These are phyloP conservation scores for Tokudaia muenninki DNA, from an alignment of 2,797 vertebrate genomes.

Conservation along the genomic window DNA sequence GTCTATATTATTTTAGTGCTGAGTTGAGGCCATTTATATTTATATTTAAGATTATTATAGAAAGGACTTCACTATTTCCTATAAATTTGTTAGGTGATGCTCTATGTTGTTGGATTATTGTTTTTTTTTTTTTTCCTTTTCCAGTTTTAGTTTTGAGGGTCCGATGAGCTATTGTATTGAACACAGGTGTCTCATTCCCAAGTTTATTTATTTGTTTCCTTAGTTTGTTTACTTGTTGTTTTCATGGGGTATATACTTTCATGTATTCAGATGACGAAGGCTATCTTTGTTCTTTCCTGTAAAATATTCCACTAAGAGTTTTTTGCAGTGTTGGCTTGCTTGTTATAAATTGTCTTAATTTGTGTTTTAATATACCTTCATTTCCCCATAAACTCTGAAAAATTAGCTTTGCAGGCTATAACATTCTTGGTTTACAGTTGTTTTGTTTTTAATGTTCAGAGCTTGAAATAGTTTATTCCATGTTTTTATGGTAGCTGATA, in stretches of 20 bases:
- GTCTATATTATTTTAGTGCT: neutral
- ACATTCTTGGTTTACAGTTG: neutral
- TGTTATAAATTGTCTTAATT: neutral
- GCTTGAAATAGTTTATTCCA: neutral
- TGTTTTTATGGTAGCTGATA: neutral
- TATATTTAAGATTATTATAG: neutral
- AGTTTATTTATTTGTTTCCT: too few relatives aligned
- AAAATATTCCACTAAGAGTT: neutral
- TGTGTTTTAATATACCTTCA: neutral
- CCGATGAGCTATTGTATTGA: neutral
- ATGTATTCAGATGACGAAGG: neutral
- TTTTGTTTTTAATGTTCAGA: neutral
- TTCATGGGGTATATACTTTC: neutral
- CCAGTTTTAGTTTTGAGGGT: neutral
- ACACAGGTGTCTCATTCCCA: neutral
- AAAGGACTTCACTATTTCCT: neutral
- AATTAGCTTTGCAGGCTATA: neutral
- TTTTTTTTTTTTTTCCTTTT: neutral
- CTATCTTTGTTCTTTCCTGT: neutral
- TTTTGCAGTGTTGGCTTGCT: neutral
- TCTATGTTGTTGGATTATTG: neutral
- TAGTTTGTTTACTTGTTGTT: neutral
- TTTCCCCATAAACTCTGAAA: neutral
- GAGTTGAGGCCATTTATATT: neutral
- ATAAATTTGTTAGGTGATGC: neutral